A percentile compares a stretch with the other conserved stretches of the same genome.
Conservation (phyloP, 2,888 invertebrate genomes). For the Anaspis maculata region DNA sequence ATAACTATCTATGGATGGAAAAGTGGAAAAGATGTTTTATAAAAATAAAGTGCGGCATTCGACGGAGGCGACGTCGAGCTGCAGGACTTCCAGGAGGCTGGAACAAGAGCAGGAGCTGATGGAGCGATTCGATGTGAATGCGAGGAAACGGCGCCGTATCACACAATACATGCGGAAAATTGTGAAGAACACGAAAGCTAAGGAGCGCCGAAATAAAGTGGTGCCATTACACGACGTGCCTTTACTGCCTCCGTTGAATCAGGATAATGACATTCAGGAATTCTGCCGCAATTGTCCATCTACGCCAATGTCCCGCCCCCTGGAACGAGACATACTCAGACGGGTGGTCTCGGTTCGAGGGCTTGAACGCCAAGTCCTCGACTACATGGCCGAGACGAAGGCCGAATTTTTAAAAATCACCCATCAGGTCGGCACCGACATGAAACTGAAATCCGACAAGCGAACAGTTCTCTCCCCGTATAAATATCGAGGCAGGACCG, state of each 20-base stretch:
- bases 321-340: slow-evolving; percentile 52
- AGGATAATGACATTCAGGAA: slow-evolving; percentile 8
- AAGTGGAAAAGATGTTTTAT: no score
- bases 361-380: slow-evolving; percentile 44
- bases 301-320: slow-evolving; percentile 51
- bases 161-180: slow-evolving; percentile 9
- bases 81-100: no score
- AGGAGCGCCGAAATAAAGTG: slow-evolving; percentile 7
- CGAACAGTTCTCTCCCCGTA: slow-evolving; percentile 46
- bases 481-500: slow-evolving; percentile 53
- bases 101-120: no score
- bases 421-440: slow-evolving; percentile 52
- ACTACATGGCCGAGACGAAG: slow-evolving; percentile 48
- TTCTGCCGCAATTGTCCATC: slow-evolving; percentile 25
- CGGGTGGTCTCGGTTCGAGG: slow-evolving; percentile 47
- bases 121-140: slow-evolving; percentile 5
- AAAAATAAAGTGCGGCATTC: no score
- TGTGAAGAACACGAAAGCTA: slow-evolving; percentile 6
- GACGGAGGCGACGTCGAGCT: no score
- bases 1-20: no score
- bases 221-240: slow-evolving; percentile 5
- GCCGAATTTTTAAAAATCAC: slow-evolving; percentile 50
- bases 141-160: slow-evolving; percentile 6
- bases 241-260: background rate
- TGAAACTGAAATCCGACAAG: slow-evolving; percentile 50